Evolutionary conservation across 2,888 invertebrate species (phyloP).

Genomic region (Lottia gigantea): DNA sequence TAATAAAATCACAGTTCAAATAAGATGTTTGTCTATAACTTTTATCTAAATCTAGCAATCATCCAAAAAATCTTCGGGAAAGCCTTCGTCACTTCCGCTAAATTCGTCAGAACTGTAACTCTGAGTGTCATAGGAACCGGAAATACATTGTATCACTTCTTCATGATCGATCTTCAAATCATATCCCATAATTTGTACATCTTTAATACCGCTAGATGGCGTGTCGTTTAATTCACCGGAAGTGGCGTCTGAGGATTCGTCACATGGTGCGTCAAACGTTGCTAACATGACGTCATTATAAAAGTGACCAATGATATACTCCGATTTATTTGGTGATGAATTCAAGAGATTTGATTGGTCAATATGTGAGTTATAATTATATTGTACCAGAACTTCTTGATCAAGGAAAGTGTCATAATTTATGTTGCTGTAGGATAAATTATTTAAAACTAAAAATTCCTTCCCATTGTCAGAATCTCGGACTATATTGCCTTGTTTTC

Average conservation of each 20-base stretch:
- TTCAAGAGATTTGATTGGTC: no score
- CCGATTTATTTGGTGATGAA: no score
- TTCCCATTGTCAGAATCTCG: not conserved
- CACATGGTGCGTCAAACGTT: not conserved
- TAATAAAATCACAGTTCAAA: no score
- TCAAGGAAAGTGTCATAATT: not conserved
- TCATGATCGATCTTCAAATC: not conserved
- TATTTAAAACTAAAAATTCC: no score
- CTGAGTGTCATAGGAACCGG: not conserved
- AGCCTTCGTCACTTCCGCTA: slow-evolving; percentile 1
- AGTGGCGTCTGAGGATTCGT: not conserved
- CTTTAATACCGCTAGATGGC: not conserved
- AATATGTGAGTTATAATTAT: no score
- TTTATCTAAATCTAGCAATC: not conserved
- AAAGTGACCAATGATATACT: no score
- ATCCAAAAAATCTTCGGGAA: slow-evolving; percentile 7
- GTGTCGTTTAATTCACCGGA: not conserved
- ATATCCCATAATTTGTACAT: not conserved
- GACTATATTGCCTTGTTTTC: not conserved
- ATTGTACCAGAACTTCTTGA: not conserved
- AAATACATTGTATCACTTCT: not conserved
- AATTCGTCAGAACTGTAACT: not conserved
- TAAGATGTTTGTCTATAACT: no score
- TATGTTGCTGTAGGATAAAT: no score
- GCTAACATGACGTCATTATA: slow-evolving; percentile 7